phyloP scores from a whole-genome alignment of 2,888 invertebrate species.

The Phaedon cochleariae region DNA sequence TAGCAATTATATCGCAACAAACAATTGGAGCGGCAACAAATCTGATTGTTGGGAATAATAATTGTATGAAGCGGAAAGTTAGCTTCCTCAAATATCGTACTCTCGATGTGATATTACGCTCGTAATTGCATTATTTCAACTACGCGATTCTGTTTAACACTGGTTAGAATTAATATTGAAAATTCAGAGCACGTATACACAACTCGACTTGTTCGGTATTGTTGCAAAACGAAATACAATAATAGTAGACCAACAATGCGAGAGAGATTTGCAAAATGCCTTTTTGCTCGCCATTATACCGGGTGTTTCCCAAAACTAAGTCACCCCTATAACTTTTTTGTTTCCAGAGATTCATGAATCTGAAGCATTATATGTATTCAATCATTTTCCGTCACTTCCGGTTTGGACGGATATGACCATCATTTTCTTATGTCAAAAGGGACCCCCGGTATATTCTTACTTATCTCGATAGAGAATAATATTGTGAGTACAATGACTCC shows the following conservation, averaged over 20 bases:
- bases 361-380: too few relatives aligned
- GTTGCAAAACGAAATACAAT: neutral
- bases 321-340: too few relatives aligned
- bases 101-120: conserved; percentile 38
- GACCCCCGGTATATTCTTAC: too few relatives aligned
- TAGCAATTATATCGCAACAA: neutral
- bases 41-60: neutral
- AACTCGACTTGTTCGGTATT: neutral
- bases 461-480: too few relatives aligned
- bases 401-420: too few relatives aligned
- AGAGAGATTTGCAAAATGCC: too few relatives aligned
- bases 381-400: too few relatives aligned
- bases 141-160: conserved; percentile 40
- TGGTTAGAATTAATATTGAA: conserved; percentile 39
- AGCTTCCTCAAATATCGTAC: neutral
- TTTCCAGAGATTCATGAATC: too few relatives aligned
- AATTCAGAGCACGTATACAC: conserved; percentile 31
- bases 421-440: too few relatives aligned
- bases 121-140: conserved; percentile 44
- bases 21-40: neutral
- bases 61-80: neutral
- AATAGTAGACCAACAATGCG: neutral
- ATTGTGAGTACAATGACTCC: too few relatives aligned
- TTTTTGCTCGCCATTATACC: too few relatives aligned
- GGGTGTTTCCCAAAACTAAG: too few relatives aligned